Base-by-base conservation (phyloP, 2,888 invertebrate genomes). In the Aporophyla nigra region DNA sequence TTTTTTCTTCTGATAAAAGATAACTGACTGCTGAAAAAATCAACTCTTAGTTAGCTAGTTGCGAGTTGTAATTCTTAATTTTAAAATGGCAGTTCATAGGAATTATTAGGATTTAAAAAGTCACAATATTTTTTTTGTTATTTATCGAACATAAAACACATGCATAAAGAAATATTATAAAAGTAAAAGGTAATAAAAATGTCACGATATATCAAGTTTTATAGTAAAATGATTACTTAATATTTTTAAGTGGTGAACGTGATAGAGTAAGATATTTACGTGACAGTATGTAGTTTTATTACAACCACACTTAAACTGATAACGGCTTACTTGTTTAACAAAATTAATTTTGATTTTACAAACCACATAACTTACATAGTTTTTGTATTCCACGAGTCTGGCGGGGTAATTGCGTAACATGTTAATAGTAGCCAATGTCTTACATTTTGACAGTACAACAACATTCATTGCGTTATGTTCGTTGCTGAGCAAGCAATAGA, bases 111-210 rank as follows among this genome's bases (percentile, higher is more conserved):
- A 46, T 12, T 46, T 1, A 33, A 51, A 16, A n/a, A 33, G 9
- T 2, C 19, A 4, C 9, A 56, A n/a, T 56, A 1, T 24, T 6
- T 67, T n/a, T 2, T 2, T 67, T 19, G 3, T 43, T 14, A 43
- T 49, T 59, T 27, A n/a, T 65, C 1, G 54, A 51, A 58, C 9
- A 56, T 27, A 27, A 27, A 76, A 24, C 27, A 19, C 21, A 2
- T 7, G 27, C 16, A 27, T 63, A 40, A 27, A 51, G 16, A 12
- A 43, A 33, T 24, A 24, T n/a, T n/a, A 5, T 54, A 73, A 68
- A 71, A 62, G 61, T 54, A 49, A 59, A 71, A 67, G 14, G 61
- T 61, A 72, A 49, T 82, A 71, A 59, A 78, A 69, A 76, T n/a
- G 33, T 56, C 69, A 61, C 14, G 12, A 51, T 40, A 70, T 74